Percentiles rank a stretch among this genome's conserved stretches.
phyloP scores from a whole-genome alignment of 2,797 vertebrate genomes.

The Pagetopsis macropterus region DNA sequence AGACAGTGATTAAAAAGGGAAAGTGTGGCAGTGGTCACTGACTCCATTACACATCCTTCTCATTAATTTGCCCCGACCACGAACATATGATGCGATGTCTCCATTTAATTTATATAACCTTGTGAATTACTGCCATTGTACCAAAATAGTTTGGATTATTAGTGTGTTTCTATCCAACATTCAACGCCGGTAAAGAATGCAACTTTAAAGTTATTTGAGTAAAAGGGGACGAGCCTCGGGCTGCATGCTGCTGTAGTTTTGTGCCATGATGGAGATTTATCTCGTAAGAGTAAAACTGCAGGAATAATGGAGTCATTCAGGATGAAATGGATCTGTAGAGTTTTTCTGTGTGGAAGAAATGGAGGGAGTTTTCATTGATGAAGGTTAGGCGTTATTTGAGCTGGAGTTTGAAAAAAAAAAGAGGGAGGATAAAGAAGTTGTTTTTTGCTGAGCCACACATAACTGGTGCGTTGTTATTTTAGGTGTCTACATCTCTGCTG shows the following conservation, averaged over 20 bases:
- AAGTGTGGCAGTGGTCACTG: conserved; percentile 71
- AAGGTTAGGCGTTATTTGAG: conserved; percentile 17
- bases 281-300: not conserved
- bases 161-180: not conserved
- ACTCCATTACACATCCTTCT: conserved; percentile 74
- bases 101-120: conserved; percentile 13
- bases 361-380: conserved; percentile 30
- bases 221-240: conserved; percentile 12
- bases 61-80: conserved; percentile 69
- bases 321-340: conserved; percentile 12
- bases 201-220: conserved; percentile 54
- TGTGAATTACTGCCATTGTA: not conserved
- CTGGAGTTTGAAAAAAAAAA: conserved; percentile 1
- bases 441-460: not conserved
- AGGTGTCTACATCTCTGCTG: not conserved
- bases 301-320: conserved; percentile 3
- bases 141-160: not conserved
- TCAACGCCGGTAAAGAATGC: conserved; percentile 11
- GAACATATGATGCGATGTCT: conserved; percentile 47
- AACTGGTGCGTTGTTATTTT: conserved; percentile 28
- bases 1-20: conserved; percentile 60
- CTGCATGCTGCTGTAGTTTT: conserved; percentile 17
- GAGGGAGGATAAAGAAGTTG: not conserved
- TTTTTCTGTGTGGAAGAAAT: conserved; percentile 13
- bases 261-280: conserved; percentile 34